Evolutionary conservation across 1,140 invertebrate species (phyloP), one percentile per base, ranked within the genome.

Genomic region (Lepidurus couesii): DNA sequence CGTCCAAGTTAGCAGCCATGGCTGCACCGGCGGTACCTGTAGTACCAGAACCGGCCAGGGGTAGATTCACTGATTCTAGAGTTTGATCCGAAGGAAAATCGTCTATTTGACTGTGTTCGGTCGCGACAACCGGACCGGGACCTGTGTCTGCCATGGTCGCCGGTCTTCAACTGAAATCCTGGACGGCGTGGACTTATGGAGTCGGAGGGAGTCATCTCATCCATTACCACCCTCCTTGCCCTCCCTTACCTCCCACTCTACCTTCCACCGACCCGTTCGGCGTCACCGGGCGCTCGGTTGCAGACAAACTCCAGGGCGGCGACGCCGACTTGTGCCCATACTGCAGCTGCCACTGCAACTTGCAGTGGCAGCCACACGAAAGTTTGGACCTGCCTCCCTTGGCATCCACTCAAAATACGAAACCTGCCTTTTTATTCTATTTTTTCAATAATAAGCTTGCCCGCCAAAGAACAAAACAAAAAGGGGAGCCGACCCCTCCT

Each of bases 1-100:
- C 79, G 47, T 79, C 75, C 74, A 80, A 80, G 74, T 77, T 77
- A 75, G 74, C 79, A 77, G 73, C 77, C 45, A 78, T 78, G 80
- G 77, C 76, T 74, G 76, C 47, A 77, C 80, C 42, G 80, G 77
- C 76, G 74, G 76, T 73, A 77, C 80, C 42, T 78, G 53, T 21
- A 47, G 24, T 24, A 26, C 42, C 16, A 9, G 42, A 1, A 34
- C 26, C 45, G 42, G 65, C 9, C 42, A 44, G 13, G 42, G 34
- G 34, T 34, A 34, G 11, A 76, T 76, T 42, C 47, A 76, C 34
- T 53, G 47, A 45, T 24, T 53, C 74, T 16, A 43, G 10, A 43
- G 26, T 44, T 34, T 76, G 44, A 42, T 44, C 47, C 21, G 73
- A 76, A 53, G 44, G 44, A 26, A 43, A 24, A 47, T 26, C 42